These are phyloP conservation scores for Musca domestica DNA, from an alignment of 1,140 invertebrate species.

Conservation along the genomic window DNA sequence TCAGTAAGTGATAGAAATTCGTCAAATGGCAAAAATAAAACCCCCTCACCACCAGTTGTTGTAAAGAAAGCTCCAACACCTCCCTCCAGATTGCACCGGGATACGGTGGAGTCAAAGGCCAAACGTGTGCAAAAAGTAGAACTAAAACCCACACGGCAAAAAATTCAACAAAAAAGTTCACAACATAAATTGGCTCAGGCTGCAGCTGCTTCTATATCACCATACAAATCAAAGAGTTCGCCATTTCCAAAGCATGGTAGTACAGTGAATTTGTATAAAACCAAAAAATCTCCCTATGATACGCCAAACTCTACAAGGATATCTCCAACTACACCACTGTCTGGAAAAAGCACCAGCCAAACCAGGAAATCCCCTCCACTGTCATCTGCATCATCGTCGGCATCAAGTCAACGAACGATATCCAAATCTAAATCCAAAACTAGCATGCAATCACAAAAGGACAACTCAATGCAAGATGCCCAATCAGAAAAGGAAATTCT, in stretches of 20 bases:
- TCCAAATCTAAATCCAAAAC: background rate
- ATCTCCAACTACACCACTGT: background rate
- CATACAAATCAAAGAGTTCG: conserved; percentile 1
- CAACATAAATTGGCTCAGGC: conserved; percentile 8
- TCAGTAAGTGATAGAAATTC: background rate
- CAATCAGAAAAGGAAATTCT: background rate
- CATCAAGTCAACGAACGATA: background rate
- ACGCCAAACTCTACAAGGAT: conserved; percentile 6
- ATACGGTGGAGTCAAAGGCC: conserved; percentile 46
- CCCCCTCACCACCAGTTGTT: background rate
- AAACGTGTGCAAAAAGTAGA: conserved; percentile 40
- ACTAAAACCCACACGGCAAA: background rate
- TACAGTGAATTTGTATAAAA: conserved; percentile 4
- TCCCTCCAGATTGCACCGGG: conserved; percentile 21
- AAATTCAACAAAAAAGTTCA: background rate
- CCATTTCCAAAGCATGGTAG: background rate
- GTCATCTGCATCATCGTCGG: background rate
- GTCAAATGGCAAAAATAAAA: too few relatives aligned
- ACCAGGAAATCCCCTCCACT: background rate
- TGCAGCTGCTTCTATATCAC: conserved; percentile 22
- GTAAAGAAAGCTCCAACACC: conserved; percentile 1
- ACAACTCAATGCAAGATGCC: background rate
- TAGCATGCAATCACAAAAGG: background rate
- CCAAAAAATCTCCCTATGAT: conserved; percentile 25
- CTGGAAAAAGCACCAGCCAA: background rate